Percentiles rank a stretch among this genome's conserved stretches.
phyloP scores from a whole-genome alignment of 2,113 vertebrate genomes.

The Capreolus pygargus region DNA sequence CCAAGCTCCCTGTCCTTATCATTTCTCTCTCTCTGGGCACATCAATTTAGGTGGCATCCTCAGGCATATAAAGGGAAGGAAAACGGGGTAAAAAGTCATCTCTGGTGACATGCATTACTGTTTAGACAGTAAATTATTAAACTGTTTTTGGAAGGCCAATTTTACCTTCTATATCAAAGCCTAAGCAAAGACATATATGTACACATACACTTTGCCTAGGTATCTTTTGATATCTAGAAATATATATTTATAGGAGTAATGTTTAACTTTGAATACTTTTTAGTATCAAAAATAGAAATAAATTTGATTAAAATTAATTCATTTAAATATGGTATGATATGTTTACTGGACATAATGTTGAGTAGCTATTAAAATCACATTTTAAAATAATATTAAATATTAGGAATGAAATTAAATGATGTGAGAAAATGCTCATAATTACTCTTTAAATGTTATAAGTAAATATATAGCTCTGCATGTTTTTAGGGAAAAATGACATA shows the following conservation, averaged over 20 bases:
- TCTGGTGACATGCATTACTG: not conserved
- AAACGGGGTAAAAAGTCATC: not conserved
- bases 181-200: not conserved
- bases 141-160: not conserved
- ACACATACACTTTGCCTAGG: not conserved
- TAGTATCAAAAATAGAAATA: not conserved
- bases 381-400: not conserved
- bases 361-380: not conserved
- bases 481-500: not conserved
- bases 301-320: not conserved
- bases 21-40: not conserved
- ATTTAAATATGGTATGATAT: not conserved
- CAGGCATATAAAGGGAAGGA: not conserved
- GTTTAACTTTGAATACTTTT: not conserved
- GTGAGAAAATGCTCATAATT: not conserved
- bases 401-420: not conserved
- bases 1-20: accelerated
- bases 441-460: not conserved
- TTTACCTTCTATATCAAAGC: not conserved
- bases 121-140: not conserved
- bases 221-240: not conserved
- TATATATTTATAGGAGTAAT: not conserved
- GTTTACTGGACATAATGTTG: not conserved
- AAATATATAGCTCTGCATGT: not conserved
- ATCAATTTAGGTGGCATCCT: not conserved